Evolutionary conservation across 1,140 invertebrate genomes (phyloP), one percentile per base, ranked within the genome.

Genomic region (Calosoma granatense): DNA sequence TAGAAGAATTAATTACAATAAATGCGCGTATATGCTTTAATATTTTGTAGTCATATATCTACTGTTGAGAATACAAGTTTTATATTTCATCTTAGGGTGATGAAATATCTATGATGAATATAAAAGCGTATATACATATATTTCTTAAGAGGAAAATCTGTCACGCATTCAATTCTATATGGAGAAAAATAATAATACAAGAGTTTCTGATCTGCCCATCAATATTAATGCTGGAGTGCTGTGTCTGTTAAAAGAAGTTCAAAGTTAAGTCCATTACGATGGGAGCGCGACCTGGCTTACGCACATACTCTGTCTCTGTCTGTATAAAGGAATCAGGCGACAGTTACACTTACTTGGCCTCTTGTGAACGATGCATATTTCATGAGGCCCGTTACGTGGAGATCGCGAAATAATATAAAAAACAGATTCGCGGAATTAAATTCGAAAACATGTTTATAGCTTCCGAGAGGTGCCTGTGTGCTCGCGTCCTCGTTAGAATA

Each of bases 371-470:
- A 47, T 47, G 41, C 41, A 47, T 47, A 47, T 47, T 47, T 47
- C 41, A 47, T 47, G 41, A 47, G 41, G 9, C 17, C 41, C 41
- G 41, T 47, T 47, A 47, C 41, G 41, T 47, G 41, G 17, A 47
- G 41, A 17, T 11, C 41, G 15, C 41, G 41, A 47, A 47, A 47
- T 47, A 47, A 47, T 47, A 47, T 47, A 47, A 47, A 47, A 47
- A 47, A 47, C 41, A 47, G 41, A 47, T 47, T 47, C 41, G 15
- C 17, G 41, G 41, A 47, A 47, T 47, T 47, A 47, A 47, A 47
- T 47, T 47, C 41, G 41, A 47, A 47, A 47, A 47, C 41, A 47
- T 47, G 41, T 47, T 47, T 47, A 47, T 47, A 11, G 41, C 17
- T 47, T 47, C 41, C 41, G 41, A 17, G 15, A 47, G 6, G 41